These are phyloP conservation scores for Anolis sagrei DNA, from an alignment of 2,113 vertebrate genomes.

Conservation along the genomic window DNA sequence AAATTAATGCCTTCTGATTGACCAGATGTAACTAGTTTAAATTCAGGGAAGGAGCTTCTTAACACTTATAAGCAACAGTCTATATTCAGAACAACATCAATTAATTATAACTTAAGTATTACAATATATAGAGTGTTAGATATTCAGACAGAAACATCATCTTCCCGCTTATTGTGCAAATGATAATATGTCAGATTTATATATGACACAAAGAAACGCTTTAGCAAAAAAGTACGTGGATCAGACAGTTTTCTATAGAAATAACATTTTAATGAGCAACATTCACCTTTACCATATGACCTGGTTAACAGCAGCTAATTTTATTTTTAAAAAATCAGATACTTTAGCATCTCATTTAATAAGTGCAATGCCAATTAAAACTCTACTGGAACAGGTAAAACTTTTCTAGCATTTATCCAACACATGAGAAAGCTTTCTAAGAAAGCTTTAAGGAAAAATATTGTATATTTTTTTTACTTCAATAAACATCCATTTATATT, in stretches of 20 bases:
- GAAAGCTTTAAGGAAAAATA: neutral
- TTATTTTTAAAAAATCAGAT: slow-evolving; percentile 21
- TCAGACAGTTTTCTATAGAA: neutral
- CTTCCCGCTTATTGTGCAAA: neutral
- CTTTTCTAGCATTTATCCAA: slow-evolving; percentile 43
- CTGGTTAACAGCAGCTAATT: slow-evolving; percentile 34
- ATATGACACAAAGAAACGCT: slow-evolving; percentile 19
- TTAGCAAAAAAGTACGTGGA: slow-evolving; percentile 33
- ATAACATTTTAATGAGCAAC: slow-evolving; percentile 32
- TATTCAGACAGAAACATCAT: neutral
- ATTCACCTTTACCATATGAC: slow-evolving; percentile 40
- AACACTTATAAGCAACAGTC: too few relatives aligned
- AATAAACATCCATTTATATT: too few relatives aligned
- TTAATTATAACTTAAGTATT: too few relatives aligned
- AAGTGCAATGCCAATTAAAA: slow-evolving; percentile 41
- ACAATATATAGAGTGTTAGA: too few relatives aligned
- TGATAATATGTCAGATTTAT: slow-evolving; percentile 38
- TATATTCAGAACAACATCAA: too few relatives aligned
- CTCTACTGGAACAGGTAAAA: neutral
- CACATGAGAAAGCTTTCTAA: slow-evolving; percentile 12
- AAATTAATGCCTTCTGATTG: too few relatives aligned
- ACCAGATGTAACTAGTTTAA: too few relatives aligned
- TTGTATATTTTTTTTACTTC: too few relatives aligned
- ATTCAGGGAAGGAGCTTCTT: too few relatives aligned
- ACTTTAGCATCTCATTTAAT: slow-evolving; percentile 34